A percentile compares a stretch with the other conserved stretches of the same genome.
Conservation (phyloP, 2,113 vertebrate species). For the Rhinolophus ferrumequinum region DNA sequence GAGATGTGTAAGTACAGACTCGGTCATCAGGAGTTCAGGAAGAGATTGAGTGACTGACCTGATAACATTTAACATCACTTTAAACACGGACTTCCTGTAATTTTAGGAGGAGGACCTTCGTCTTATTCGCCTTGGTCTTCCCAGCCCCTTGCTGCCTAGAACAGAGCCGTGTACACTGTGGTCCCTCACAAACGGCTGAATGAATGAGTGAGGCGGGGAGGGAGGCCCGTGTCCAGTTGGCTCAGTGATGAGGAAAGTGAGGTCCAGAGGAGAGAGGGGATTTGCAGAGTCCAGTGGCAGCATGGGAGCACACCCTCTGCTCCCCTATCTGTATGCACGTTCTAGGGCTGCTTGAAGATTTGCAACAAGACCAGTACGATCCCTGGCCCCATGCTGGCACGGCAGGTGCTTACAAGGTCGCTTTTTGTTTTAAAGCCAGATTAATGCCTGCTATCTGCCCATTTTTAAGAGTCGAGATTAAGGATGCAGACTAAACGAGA, state of each 20-base stretch:
- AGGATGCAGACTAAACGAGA: neutral
- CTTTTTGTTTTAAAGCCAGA: neutral
- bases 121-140: neutral
- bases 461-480: neutral
- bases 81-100: neutral
- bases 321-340: neutral
- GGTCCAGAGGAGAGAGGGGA: neutral
- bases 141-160: neutral
- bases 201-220: neutral
- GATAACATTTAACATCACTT: neutral
- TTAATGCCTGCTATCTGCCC: neutral
- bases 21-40: neutral
- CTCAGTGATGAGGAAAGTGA: neutral
- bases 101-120: neutral
- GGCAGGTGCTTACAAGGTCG: neutral
- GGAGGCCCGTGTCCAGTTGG: rapidly evolving
- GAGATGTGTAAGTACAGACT: neutral
- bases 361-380: rapidly evolving
- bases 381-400: neutral
- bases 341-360: neutral
- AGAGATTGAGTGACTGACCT: neutral
- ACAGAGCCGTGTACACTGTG: neutral
- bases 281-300: rapidly evolving
- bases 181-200: neutral
- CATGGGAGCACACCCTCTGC: neutral